Evolutionary conservation across 2,888 invertebrate genomes (phyloP).

Genomic region (Gari tellinella): DNA sequence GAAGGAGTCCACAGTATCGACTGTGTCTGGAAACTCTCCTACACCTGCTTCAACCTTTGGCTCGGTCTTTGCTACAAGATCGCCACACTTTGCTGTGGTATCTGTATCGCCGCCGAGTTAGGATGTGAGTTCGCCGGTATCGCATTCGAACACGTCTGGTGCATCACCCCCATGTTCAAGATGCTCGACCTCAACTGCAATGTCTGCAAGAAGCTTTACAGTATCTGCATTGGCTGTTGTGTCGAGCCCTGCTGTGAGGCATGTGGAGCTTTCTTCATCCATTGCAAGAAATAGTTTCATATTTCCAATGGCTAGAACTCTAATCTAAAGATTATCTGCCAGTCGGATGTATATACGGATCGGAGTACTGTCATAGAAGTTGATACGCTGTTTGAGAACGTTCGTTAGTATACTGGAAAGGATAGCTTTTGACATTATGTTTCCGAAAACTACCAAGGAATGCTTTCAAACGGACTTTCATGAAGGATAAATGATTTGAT

Average conservation of each 20-base stretch:
- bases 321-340: no score
- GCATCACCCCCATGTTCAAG: conserved; percentile 88
- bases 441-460: no score
- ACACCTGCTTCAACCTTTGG: conserved; percentile 87
- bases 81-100: conserved; percentile 88
- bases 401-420: no score
- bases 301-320: no score
- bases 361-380: no score
- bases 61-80: conserved; percentile 90
- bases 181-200: conserved; percentile 87
- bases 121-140: conserved; percentile 84
- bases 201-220: conserved; percentile 54
- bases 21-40: conserved; percentile 90
- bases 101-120: conserved; percentile 88
- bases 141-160: conserved; percentile 89
- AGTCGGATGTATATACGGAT: no score
- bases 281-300: conserved; percentile 47
- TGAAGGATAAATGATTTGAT: no score
- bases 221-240: conserved; percentile 26
- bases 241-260: conserved; percentile 39
- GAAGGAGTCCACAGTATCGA: conserved; percentile 85
- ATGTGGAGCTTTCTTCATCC: conserved; percentile 24
- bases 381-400: no score
- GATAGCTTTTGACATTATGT: no score
- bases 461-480: no score